Evolutionary conservation across 2,888 invertebrate genomes (phyloP).

Genomic region (Caenorhabditis imperialis): DNA sequence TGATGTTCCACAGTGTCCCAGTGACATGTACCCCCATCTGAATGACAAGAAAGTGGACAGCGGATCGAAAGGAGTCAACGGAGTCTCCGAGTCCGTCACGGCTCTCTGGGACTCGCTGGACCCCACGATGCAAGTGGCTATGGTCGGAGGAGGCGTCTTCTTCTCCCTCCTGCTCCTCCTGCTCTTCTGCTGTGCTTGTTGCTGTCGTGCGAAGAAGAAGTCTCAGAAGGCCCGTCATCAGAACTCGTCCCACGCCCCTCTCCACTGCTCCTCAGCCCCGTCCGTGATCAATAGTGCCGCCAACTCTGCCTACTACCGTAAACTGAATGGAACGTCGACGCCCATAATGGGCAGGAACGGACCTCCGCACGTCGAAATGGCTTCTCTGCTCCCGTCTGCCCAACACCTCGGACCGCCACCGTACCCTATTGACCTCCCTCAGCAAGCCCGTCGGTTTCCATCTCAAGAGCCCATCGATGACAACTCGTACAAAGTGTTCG

Average conservation of each 20-base stretch:
- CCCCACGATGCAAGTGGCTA: slow-evolving; percentile 67
- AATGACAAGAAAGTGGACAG: slow-evolving; percentile 26
- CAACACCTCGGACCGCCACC: slow-evolving; percentile 86
- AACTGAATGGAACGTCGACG: slow-evolving; percentile 84
- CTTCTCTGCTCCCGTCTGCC: slow-evolving; percentile 78
- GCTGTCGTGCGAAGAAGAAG: slow-evolving; percentile 70
- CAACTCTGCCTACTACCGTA: slow-evolving; percentile 82
- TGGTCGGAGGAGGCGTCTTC: slow-evolving; percentile 69
- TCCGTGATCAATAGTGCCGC: slow-evolving; percentile 60
- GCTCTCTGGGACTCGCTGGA: slow-evolving; percentile 71
- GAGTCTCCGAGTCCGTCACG: slow-evolving; percentile 51
- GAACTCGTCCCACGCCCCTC: slow-evolving; percentile 14
- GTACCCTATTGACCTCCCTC: slow-evolving; percentile 79
- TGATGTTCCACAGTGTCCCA: slow-evolving; percentile 81
- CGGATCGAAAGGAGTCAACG: slow-evolving; percentile 17
- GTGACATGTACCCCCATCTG: slow-evolving; percentile 62
- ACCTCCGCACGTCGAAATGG: slow-evolving; percentile 74
- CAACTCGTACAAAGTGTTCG: slow-evolving; percentile 71
- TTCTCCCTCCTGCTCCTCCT: slow-evolving; percentile 68
- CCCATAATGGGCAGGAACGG: slow-evolving; percentile 73
- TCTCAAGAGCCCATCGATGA: slow-evolving; percentile 80
- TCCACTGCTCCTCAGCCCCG: slow-evolving; percentile 52
- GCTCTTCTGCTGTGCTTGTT: slow-evolving; percentile 73
- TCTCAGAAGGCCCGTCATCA: slow-evolving; percentile 36
- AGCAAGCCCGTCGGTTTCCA: slow-evolving; percentile 31